A percentile compares a stretch with the other conserved stretches of the same genome.
phyloP scores from a whole-genome alignment of 2,113 vertebrate species.

The Amblyornis subalaris region DNA sequence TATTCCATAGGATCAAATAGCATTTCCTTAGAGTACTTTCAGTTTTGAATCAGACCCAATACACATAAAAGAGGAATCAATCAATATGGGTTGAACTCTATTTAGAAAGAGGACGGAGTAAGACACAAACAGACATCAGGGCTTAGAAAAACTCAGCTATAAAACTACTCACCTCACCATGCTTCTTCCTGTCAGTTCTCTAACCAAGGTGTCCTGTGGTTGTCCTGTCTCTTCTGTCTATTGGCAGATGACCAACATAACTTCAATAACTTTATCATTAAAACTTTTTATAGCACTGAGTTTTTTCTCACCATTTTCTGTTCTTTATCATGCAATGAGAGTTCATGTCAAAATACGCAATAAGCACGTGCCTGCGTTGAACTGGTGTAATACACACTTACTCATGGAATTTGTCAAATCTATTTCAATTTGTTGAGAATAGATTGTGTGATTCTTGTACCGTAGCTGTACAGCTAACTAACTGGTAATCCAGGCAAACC shows the following conservation, averaged over 20 bases:
- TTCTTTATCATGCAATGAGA: neutral
- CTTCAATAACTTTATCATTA: neutral
- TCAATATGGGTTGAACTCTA: accelerated
- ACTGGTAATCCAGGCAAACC: neutral
- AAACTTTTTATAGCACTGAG: neutral
- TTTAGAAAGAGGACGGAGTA: neutral
- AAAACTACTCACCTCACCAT: neutral
- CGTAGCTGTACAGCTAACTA: neutral
- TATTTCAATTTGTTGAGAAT: neutral
- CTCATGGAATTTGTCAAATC: neutral
- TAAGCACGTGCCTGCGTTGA: neutral
- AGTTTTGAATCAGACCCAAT: neutral
- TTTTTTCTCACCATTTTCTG: neutral
- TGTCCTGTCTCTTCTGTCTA: neutral
- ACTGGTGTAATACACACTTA: neutral
- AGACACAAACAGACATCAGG: neutral
- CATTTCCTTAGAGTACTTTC: neutral
- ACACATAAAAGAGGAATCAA: neutral
- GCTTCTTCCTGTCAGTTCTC: neutral
- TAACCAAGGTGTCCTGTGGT: neutral
- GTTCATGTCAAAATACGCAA: neutral
- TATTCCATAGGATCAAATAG: neutral
- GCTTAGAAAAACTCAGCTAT: neutral
- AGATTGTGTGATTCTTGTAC: neutral
- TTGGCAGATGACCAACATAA: neutral